phyloP scores from a whole-genome alignment of 1,140 invertebrate genomes.

The Portunus trituberculatus region DNA sequence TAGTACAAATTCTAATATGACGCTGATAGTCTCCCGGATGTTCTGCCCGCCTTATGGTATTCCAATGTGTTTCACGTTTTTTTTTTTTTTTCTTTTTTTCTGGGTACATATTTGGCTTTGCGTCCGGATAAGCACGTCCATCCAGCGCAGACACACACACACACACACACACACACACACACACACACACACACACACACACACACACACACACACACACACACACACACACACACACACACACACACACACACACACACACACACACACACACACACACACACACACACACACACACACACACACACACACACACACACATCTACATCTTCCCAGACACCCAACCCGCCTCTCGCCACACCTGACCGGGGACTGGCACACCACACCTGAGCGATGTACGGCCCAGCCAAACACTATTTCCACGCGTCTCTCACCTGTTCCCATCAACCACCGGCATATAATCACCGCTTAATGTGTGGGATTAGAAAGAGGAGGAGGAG shows the following conservation, averaged over 20 bases:
- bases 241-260: background rate
- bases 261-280: constrained; percentile 20
- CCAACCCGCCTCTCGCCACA: background rate
- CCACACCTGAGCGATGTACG: background rate
- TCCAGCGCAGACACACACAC: background rate
- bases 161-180: constrained; percentile 20
- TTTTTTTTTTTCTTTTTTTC: no score
- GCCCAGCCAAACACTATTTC: background rate
- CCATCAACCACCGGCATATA: constrained; percentile 10
- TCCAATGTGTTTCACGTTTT: no score
- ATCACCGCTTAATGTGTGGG: background rate
- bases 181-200: constrained; percentile 20
- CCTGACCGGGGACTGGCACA: background rate
- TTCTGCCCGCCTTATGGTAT: no score
- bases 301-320: background rate
- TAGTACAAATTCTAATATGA: no score
- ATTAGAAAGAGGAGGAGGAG: constrained; percentile 21
- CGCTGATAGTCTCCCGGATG: no score
- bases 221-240: no score
- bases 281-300: constrained; percentile 20
- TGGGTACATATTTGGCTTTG: no score
- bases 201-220: background rate
- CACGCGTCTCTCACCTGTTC: background rate
- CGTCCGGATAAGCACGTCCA: no score
- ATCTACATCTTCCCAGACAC: background rate